Evolutionary conservation across 2,888 invertebrate genomes (phyloP), one percentile per base, ranked within the genome.

Genomic region (Coelinius sp.): DNA sequence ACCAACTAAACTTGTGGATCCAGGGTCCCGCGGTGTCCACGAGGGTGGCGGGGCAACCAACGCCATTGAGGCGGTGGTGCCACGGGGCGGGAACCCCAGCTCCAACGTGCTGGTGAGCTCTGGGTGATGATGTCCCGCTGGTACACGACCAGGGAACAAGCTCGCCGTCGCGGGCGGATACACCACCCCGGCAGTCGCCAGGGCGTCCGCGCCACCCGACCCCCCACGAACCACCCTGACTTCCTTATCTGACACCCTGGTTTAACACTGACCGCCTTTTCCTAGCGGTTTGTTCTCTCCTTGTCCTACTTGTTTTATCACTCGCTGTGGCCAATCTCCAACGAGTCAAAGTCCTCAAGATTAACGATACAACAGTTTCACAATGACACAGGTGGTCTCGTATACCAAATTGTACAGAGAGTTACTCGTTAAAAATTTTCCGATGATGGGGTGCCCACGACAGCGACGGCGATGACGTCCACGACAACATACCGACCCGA

Each of bases 161-260:
- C 90, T 90, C 85, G 90, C 89, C 85, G 86, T 85, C 84, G 85
- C 84, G 85, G 85, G 84, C 85, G 86, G 85, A 86, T 84, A 85
- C 84, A 86, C 85, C 85, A 86, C 86, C 86, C 86, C 85, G 87
- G 86, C 85, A 84, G 86, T 85, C 86, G 87, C 86, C 86, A 86
- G 86, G 86, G 86, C 85, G 86, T 86, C 85, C 85, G 85, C 84
- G 88, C 89, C 85, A 88, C 85, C 83, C 86, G 88, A 85, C 89
- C 89, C 84, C 85, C 89, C 88, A 85, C 90, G 89, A 86, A 91
- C 88, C 86, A 88, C 88, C 92, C 89, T 83, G 90, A 88, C 81
- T 78, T 75, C 77, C 77, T 76, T 77, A 67, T 63, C 76, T 63
- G 73, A 69, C 75, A 77, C 76, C 72, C 52, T 71, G 64, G 68